Evolutionary conservation across 35 echinoderm and acorn worm species (phyloP).

Genomic region (Heliocidaris tuberculata): DNA sequence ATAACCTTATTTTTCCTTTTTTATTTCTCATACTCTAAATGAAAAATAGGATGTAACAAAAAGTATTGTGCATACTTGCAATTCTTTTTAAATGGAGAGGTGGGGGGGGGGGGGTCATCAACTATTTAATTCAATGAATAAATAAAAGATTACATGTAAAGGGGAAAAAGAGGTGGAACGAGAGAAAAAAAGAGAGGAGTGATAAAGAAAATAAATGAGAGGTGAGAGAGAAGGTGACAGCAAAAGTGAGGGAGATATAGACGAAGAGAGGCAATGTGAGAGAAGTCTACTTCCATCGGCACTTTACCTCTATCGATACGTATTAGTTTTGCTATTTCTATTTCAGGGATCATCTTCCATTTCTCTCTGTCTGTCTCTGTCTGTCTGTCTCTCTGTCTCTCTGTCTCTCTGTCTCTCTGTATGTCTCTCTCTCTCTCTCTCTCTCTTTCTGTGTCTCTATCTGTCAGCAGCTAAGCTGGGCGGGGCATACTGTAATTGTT

Average conservation of each 20-base stretch:
- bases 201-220: neutral
- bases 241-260: neutral
- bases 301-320: too few species aligned
- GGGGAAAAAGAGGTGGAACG: neutral
- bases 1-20: too few species aligned
- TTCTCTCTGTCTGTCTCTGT: neutral
- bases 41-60: too few species aligned
- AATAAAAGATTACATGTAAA: too few species aligned
- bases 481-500: too few species aligned
- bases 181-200: neutral
- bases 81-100: too few species aligned
- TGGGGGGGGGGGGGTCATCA: neutral
- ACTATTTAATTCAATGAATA: neutral
- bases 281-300: too few species aligned
- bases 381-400: neutral
- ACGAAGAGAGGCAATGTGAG: neutral
- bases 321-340: neutral
- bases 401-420: neutral
- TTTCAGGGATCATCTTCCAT: neutral
- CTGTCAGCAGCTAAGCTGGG: neutral
- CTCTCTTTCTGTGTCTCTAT: neutral
- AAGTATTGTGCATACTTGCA: too few species aligned
- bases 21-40: too few species aligned
- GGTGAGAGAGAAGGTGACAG: neutral
- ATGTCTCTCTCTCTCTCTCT: conserved; percentile 19